A percentile compares a stretch with the other conserved stretches of the same genome.
Evolutionary conservation across 2,797 vertebrate species (phyloP).

Genomic region (Prunella strophiata): DNA sequence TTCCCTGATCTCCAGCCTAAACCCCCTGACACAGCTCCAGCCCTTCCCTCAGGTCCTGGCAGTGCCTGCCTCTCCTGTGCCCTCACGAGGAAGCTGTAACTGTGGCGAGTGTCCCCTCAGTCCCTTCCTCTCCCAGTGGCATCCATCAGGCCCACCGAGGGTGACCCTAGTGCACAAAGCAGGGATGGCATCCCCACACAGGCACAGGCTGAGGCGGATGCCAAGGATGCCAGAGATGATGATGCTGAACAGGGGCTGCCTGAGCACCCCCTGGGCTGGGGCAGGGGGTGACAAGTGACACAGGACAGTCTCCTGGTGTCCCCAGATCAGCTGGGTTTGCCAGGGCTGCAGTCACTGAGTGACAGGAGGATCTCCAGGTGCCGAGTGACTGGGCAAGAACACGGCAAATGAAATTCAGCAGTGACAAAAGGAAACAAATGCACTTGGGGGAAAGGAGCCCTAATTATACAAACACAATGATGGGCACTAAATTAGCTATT

Average conservation of each 20-base stretch:
- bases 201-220: background rate
- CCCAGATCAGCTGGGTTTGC: background rate
- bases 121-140: background rate
- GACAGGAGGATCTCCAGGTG: background rate
- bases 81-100: fast-evolving
- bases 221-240: fast-evolving
- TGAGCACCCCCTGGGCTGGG: background rate
- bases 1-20: fast-evolving
- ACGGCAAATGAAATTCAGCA: background rate
- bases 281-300: background rate
- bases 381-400: background rate
- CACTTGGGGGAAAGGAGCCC: conserved; percentile 52
- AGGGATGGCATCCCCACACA: fast-evolving
- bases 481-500: conserved; percentile 68
- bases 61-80: background rate
- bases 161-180: background rate
- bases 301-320: fast-evolving
- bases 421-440: conserved; percentile 58
- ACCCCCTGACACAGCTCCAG: fast-evolving
- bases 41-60: too few species aligned
- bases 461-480: conserved; percentile 65
- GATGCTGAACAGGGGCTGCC: background rate
- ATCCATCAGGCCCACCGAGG: background rate
- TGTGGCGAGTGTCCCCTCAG: background rate
- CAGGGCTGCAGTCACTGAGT: background rate